Percentiles rank a stretch among this genome's conserved stretches.
Evolutionary conservation across 1,140 invertebrate genomes (phyloP).

Genomic region (Nebria ingens): DNA sequence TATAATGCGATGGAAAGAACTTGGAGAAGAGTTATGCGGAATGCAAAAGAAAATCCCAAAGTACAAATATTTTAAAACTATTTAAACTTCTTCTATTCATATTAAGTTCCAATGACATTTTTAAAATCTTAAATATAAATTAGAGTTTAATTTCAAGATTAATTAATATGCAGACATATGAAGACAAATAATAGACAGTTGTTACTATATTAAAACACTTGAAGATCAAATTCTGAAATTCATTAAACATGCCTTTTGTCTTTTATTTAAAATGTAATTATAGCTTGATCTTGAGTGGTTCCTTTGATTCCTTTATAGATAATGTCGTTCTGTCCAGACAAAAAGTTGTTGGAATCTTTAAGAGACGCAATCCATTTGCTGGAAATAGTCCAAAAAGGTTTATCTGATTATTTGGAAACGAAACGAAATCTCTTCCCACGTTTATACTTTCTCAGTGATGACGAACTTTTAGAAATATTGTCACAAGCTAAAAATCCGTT

Average conservation of each 20-base stretch:
- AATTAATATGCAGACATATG: no score
- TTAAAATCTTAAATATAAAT: no score
- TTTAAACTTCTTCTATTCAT: no score
- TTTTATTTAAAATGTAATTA: no score
- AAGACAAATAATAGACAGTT: no score
- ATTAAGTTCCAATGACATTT: no score
- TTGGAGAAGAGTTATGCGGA: slow-evolving; percentile 63
- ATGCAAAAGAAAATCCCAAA: slow-evolving; percentile 53
- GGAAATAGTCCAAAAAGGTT: slow-evolving; percentile 58
- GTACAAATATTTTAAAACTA: no score
- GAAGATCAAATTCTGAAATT: no score
- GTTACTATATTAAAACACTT: no score
- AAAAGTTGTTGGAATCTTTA: slow-evolving; percentile 51
- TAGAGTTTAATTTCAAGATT: no score
- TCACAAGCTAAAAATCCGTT: slow-evolving; percentile 60
- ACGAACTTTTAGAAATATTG: slow-evolving; percentile 66
- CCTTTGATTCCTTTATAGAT: slow-evolving; percentile 36
- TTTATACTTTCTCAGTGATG: slow-evolving; percentile 70
- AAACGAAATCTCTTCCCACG: slow-evolving; percentile 61
- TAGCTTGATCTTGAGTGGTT: no score
- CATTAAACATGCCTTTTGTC: no score
- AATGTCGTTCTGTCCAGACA: slow-evolving; percentile 47
- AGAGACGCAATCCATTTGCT: slow-evolving; percentile 55
- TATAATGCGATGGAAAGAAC: slow-evolving; percentile 66
- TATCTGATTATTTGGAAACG: slow-evolving; percentile 63